Base-by-base conservation (phyloP, 2,888 invertebrate species). In the Eremobia ochroleuca region DNA sequence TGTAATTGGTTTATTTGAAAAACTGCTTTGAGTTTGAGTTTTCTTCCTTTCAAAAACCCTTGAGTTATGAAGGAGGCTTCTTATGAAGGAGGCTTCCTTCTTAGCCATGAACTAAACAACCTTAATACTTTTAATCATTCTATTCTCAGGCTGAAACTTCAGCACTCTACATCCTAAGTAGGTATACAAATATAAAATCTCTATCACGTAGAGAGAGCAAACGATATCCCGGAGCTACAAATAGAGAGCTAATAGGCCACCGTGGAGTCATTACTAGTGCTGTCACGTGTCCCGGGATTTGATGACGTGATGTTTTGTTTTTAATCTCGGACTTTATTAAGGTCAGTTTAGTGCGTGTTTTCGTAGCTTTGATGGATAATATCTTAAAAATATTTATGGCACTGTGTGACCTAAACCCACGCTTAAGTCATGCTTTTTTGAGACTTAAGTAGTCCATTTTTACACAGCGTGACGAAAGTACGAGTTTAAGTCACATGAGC, bases 171-270 rank as follows among this genome's bases (percentile, higher is more conserved):
- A 49, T 28, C 72, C 62, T 64, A 49, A 71, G 37, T 70, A 49
- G 68, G 37, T 70, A 75, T 34, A 64, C 64, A 55, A 75, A 64
- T 69, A 81, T 79, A 73, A 83, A 83, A 84, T 81, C 71, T 64
- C 49, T 73, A 79, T 76, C 65, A 79, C 74, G 43, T 75, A 86
- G 37, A 78, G 72, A 79, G 59, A 73, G 61, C 64, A 64, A 49
- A 62, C 75, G 65, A 79, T 82, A 73, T 75, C 66, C 77, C 62
- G 61, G 61, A 25, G 82, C 74, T 81, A 77, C 72, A 62, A 77
- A 83, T 76, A 86, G 79, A 79, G 70, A 75, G 71, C 74, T 85
- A 85, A 85, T 83, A 86, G 81, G 84, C 80, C 78, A 73, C 84
- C 15, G 75, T 76, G 73, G 84, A 81, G 77, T 72, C 83, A 69